Conservation (phyloP, 2,888 invertebrate species). For the Subacronicta megacephala region DNA sequence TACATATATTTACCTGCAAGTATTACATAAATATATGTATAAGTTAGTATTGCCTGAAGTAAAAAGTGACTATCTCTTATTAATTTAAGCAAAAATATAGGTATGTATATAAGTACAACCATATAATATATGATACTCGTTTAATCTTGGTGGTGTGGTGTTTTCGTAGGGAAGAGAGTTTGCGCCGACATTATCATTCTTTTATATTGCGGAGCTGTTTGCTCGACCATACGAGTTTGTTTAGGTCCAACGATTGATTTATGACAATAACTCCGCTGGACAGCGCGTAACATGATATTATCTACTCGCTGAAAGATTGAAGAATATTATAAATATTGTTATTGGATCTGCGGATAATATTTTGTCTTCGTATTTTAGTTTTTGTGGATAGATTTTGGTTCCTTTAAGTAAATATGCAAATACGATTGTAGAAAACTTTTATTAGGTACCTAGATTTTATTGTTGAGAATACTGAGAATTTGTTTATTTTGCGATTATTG, state of each 20-base stretch:
- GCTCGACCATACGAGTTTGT: constrained; percentile 77
- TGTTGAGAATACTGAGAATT: too few relatives aligned
- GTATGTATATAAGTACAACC: too few relatives aligned
- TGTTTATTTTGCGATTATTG: too few relatives aligned
- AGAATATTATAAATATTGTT: constrained; percentile 23
- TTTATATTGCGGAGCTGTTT: constrained; percentile 74
- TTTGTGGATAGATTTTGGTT: neutral
- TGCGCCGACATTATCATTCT: constrained; percentile 68
- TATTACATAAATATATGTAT: too few relatives aligned
- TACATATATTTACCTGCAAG: too few relatives aligned
- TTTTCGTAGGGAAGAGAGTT: constrained; percentile 60
- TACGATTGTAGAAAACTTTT: too few relatives aligned
- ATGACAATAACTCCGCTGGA: constrained; percentile 63
- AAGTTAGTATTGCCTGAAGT: too few relatives aligned
- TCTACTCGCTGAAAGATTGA: constrained; percentile 16
- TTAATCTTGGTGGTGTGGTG: constrained; percentile 29
- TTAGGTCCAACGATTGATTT: constrained; percentile 80
- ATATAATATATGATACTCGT: constrained; percentile 5
- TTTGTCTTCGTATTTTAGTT: neutral
- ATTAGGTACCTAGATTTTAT: too few relatives aligned
- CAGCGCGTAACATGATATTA: constrained; percentile 51
- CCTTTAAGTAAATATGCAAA: too few relatives aligned
- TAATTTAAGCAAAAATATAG: too few relatives aligned
- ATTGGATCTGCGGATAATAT: constrained; percentile 5
- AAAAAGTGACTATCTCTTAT: too few relatives aligned